Evolutionary conservation across 2,888 invertebrate genomes (phyloP).

Genomic region (Drosophila anomalipes): DNA sequence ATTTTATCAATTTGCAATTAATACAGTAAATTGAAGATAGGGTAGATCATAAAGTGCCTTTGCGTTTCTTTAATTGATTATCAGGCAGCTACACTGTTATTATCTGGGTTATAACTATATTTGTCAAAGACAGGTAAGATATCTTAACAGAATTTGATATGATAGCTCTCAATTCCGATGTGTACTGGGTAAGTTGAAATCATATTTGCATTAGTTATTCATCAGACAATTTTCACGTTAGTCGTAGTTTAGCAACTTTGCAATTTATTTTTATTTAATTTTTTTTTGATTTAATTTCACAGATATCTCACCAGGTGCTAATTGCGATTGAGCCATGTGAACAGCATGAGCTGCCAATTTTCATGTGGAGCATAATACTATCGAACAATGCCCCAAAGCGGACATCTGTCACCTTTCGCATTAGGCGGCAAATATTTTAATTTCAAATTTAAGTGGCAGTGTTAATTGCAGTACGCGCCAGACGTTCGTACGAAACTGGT

Average conservation of each 20-base stretch:
- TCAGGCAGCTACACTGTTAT: slow-evolving; percentile 2
- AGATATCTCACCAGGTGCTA: slow-evolving; percentile 54
- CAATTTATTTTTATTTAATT: background rate
- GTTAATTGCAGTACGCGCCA: slow-evolving; percentile 54
- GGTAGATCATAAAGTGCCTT: background rate
- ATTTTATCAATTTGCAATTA: slow-evolving; percentile 14
- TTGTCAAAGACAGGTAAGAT: slow-evolving; percentile 16
- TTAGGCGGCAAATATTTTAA: slow-evolving; percentile 69
- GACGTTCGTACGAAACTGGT: slow-evolving; percentile 59
- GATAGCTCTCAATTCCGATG: slow-evolving; percentile 4
- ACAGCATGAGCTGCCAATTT: slow-evolving; percentile 15
- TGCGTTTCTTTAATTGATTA: slow-evolving; percentile 17
- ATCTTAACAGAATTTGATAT: slow-evolving; percentile 1
- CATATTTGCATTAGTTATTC: slow-evolving; percentile 17
- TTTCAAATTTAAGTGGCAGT: slow-evolving; percentile 55
- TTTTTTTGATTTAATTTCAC: background rate
- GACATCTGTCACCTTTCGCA: slow-evolving; percentile 41
- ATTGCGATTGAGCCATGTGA: slow-evolving; percentile 38
- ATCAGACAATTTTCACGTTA: slow-evolving; percentile 14
- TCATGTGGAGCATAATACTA: slow-evolving; percentile 32
- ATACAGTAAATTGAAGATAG: background rate
- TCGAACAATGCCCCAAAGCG: slow-evolving; percentile 21
- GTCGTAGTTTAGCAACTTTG: slow-evolving; percentile 10
- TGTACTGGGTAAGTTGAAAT: slow-evolving; percentile 2
- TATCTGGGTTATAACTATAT: slow-evolving; percentile 30